Conservation (phyloP, 2,797 vertebrate genomes). For the Acestrorhynchus altus region DNA sequence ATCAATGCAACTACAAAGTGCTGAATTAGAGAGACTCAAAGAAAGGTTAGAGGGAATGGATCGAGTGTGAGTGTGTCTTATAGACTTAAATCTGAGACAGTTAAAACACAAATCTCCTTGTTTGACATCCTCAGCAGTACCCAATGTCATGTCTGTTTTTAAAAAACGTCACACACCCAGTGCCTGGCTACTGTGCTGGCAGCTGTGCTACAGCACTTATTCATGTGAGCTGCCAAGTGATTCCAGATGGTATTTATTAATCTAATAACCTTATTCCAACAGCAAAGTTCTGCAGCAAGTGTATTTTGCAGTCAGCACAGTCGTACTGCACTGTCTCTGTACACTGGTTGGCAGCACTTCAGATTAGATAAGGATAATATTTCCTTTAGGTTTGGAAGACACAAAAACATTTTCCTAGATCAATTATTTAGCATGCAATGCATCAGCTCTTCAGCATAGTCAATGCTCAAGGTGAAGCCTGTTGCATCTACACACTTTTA, state of each 20-base stretch:
- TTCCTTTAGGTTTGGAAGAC: neutral
- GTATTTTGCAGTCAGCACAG: constrained; percentile 1
- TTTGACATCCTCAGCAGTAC: constrained; percentile 17
- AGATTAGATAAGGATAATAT: neutral
- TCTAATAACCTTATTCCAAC: constrained; percentile 46
- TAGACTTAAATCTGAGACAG: constrained; percentile 31
- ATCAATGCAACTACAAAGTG: constrained; percentile 80
- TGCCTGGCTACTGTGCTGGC: constrained; percentile 35
- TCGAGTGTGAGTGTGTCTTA: constrained; percentile 36
- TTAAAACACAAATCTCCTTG: constrained; percentile 41
- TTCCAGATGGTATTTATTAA: constrained; percentile 63
- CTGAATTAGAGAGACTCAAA: constrained; percentile 72
- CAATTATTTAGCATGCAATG: neutral
- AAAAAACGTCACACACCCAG: constrained; percentile 28
- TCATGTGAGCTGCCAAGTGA: constrained; percentile 46
- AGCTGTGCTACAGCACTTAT: constrained; percentile 36
- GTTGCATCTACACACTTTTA: neutral
- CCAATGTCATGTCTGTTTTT: constrained; percentile 34
- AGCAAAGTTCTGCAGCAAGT: constrained; percentile 16
- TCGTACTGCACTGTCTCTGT: neutral
- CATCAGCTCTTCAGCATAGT: neutral
- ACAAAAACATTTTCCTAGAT: neutral
- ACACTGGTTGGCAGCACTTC: neutral
- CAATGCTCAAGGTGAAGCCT: too few species aligned
- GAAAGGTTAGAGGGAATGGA: constrained; percentile 62